Evolutionary conservation across 2,888 invertebrate genomes (phyloP), one percentile per base, ranked within the genome.

Genomic region (Drosophila setosimentum): DNA sequence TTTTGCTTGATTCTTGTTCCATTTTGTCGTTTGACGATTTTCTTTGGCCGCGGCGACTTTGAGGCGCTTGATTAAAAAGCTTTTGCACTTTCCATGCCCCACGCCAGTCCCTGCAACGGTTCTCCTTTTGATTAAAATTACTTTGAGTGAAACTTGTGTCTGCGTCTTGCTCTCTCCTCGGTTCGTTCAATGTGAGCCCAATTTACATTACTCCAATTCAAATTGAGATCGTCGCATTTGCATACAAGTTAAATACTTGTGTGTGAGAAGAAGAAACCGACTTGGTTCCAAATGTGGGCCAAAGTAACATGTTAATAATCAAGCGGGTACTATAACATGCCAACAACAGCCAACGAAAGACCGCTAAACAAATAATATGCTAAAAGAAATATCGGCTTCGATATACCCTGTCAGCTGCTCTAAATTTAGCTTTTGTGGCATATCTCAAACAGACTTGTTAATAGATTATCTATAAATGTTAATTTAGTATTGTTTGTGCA

Each of bases 1-100:
- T 88, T 76, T 73, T 73, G 63, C 82, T 76, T 68, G 76, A 78
- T 81, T 71, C 76, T 68, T 68, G 79, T 82, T 68, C 70, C 58
- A 68, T 70, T 82, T 73, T 63, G 54, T 66, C 59, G 65, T 48
- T 63, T 68, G 50, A 54, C 48, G 49, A 35, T 54, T 74, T 73
- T 88, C 79, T 68, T 74, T 78, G 68, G 74, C 62, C 71, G 86
- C 75, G 82, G 61, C 79, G 71, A 82, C 81, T 83, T 77, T 82
- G 84, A 83, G 84, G 77, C 79, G 70, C 83, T 73, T 88, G 83
- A 86, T 86, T 86, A 86, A 86, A 86, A 86, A 86, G 90, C 89
- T 90, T 85, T 85, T 75, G 73, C 73, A 73, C 77, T 72, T 67
- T 49, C 57, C 48, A 27, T 57, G 64, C 68, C 77, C 27, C 55